Conservation (phyloP, 2,113 vertebrate genomes). For the Phycodurus eques region DNA sequence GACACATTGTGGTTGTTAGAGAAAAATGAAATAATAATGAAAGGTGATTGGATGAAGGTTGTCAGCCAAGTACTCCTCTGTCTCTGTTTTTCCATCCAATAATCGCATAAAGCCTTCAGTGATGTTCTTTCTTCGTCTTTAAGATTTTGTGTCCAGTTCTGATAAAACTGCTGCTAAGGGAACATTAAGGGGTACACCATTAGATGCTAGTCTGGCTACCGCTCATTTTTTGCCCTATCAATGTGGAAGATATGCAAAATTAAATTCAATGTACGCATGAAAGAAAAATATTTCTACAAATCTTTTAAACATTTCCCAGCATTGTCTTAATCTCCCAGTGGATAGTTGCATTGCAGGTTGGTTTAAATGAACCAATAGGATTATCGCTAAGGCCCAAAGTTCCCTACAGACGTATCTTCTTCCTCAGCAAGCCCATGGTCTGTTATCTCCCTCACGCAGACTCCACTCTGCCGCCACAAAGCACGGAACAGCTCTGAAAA, state of each 20-base stretch:
- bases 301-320: conserved; percentile 3
- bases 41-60: no score
- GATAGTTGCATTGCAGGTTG: conserved; percentile 33
- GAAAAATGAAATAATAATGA: no score
- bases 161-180: no score
- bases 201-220: neutral
- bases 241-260: neutral
- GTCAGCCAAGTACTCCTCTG: no score
- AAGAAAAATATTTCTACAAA: neutral
- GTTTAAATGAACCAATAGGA: conserved; percentile 44
- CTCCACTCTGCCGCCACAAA: conserved; percentile 36
- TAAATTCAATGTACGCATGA: neutral
- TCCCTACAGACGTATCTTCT: conserved; percentile 36
- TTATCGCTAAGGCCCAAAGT: conserved; percentile 42
- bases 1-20: no score
- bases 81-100: neutral
- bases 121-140: neutral
- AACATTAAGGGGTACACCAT: no score
- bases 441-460: conserved; percentile 51
- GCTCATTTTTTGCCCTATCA: no score
- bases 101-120: no score
- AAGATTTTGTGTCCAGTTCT: neutral
- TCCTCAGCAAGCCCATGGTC: conserved; percentile 21
- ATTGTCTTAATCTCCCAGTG: conserved; percentile 14
- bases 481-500: conserved; percentile 24